Evolutionary conservation across 2,888 invertebrate genomes (phyloP).

Genomic region (Coenonympha glycerion): DNA sequence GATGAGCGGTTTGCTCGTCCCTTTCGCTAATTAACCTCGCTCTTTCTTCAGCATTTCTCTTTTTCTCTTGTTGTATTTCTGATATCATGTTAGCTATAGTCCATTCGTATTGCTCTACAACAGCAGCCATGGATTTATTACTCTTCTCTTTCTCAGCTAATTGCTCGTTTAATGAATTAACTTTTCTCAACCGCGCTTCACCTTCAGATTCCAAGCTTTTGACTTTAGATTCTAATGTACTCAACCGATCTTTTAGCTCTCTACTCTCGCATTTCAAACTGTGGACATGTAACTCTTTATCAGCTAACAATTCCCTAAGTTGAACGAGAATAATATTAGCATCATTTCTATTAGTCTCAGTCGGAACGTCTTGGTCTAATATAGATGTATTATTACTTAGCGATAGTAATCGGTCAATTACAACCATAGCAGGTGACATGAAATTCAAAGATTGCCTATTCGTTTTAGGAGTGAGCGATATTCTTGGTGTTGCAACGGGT

Average conservation of each 20-base stretch:
- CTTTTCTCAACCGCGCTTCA: constrained; percentile 50
- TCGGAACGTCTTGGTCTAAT: constrained; percentile 41
- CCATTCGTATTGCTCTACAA: constrained; percentile 86
- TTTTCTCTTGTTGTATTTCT: constrained; percentile 81
- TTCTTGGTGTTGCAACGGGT: constrained; percentile 49
- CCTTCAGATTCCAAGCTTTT: constrained; percentile 51
- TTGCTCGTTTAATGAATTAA: constrained; percentile 56
- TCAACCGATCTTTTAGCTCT: constrained; percentile 65
- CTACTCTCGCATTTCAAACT: constrained; percentile 68
- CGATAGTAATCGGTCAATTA: constrained; percentile 69
- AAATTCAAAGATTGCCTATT: constrained; percentile 63
- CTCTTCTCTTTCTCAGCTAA: constrained; percentile 60
- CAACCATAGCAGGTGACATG: constrained; percentile 71
- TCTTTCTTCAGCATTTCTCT: constrained; percentile 72
- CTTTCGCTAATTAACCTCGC: constrained; percentile 73
- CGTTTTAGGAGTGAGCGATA: constrained; percentile 47
- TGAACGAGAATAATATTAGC: constrained; percentile 57
- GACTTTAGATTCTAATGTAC: constrained; percentile 55
- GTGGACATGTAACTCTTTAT: constrained; percentile 72
- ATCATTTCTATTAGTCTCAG: constrained; percentile 45
- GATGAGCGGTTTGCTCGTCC: constrained; percentile 77
- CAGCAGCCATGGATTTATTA: constrained; percentile 77
- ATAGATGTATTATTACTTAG: constrained; percentile 57
- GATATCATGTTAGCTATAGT: constrained; percentile 84
- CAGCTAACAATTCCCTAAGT: constrained; percentile 71